Conservation (phyloP, 2,113 vertebrate genomes). For the Chauna torquata region DNA sequence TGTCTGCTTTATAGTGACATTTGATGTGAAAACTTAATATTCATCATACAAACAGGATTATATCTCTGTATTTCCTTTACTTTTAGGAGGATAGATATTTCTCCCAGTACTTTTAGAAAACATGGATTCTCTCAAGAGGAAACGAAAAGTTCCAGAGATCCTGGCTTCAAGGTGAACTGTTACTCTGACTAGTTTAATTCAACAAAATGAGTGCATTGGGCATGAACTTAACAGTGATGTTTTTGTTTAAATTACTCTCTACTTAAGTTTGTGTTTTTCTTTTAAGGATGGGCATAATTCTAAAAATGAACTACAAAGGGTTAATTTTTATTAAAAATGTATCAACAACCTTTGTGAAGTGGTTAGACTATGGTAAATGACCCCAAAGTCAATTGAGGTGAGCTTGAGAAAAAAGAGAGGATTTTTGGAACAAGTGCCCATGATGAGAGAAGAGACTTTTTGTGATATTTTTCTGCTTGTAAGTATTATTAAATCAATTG, state of each 20-base stretch:
- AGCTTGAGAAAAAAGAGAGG: constrained; percentile 94
- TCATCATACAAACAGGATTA: not conserved
- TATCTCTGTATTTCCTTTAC: not conserved
- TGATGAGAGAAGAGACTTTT: constrained; percentile 95
- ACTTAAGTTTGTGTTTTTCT: constrained; percentile 94
- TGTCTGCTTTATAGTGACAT: not conserved
- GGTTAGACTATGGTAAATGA: constrained; percentile 97
- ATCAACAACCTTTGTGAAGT: constrained; percentile 92
- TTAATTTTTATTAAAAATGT: constrained; percentile 95
- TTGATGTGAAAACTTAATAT: not conserved
- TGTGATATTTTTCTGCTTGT: constrained; percentile 93
- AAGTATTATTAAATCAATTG: constrained; percentile 94
- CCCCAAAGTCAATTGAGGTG: constrained; percentile 94
- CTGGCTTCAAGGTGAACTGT: constrained; percentile 98
- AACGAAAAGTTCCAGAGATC: constrained; percentile 91
- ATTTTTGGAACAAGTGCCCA: constrained; percentile 95
- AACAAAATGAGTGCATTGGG: constrained; percentile 82
- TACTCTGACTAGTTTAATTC: constrained; percentile 78
- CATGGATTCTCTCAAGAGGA: constrained; percentile 96
- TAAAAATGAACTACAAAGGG: constrained; percentile 95
- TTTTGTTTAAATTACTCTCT: constrained; percentile 91
- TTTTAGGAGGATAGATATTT: constrained; percentile 97
- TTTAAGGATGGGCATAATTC: constrained; percentile 93
- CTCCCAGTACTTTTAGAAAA: constrained; percentile 99
- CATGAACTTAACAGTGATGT: constrained; percentile 85